phyloP scores from a whole-genome alignment of 2,113 vertebrate genomes.

The Serilophus lunatus region DNA sequence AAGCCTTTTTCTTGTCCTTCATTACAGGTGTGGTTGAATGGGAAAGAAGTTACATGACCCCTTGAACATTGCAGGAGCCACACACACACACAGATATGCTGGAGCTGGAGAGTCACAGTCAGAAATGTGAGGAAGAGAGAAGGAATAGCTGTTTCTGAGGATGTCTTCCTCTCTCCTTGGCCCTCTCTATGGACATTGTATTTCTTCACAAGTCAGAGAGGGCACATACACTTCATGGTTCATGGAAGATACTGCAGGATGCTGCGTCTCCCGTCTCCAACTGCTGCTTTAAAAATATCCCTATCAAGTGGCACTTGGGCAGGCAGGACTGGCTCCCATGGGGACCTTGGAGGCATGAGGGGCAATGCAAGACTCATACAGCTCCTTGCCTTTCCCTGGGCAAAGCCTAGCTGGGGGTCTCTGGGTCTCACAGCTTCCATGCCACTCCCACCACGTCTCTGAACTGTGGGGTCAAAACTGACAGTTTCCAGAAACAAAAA shows the following conservation, averaged over 20 bases:
- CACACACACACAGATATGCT: not conserved
- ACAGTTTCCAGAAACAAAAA: not conserved
- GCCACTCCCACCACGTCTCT: not conserved
- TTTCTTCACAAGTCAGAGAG: not conserved
- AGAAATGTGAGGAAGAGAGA: not conserved
- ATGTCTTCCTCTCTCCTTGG: not conserved
- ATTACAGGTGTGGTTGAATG: not conserved
- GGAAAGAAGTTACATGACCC: not conserved
- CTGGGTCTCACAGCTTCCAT: not conserved
- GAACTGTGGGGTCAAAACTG: not conserved
- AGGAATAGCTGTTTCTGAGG: not conserved
- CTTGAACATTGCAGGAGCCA: not conserved
- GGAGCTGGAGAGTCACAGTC: not conserved
- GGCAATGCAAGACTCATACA: not conserved
- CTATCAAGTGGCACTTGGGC: not conserved
- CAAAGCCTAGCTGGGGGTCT: not conserved
- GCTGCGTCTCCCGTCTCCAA: accelerated
- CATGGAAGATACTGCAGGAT: not conserved
- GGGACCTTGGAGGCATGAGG: not conserved
- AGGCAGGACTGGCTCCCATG: not conserved
- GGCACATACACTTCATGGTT: not conserved
- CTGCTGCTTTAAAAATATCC: not conserved
- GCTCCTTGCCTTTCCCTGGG: not conserved
- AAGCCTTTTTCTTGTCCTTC: not conserved
- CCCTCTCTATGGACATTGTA: not conserved